Conservation (phyloP, 1,140 invertebrate genomes). For the Drosophila micromelanica region DNA sequence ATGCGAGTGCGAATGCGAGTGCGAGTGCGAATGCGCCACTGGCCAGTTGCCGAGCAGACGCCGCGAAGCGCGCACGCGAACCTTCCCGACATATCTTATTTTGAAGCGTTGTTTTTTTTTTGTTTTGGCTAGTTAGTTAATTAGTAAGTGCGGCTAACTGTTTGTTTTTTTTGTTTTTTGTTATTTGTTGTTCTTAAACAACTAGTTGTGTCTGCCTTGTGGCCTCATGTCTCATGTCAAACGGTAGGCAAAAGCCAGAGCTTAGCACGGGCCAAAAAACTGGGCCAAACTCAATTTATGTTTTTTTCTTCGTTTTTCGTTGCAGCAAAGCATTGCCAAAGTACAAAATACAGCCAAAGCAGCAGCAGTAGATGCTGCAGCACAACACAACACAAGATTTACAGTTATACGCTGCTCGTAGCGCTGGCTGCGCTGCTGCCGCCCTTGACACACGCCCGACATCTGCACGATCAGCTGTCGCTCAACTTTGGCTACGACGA, state of each 20-base stretch:
- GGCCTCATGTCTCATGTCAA: slow-evolving; percentile 18
- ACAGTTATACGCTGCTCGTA: slow-evolving; percentile 38
- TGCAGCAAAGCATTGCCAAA: slow-evolving; percentile 54
- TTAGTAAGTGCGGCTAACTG: neutral
- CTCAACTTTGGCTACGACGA: slow-evolving; percentile 49
- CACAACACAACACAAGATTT: slow-evolving; percentile 4
- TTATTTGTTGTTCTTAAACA: neutral
- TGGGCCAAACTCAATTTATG: slow-evolving; percentile 9
- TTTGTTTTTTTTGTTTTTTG: neutral
- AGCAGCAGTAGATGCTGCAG: slow-evolving; percentile 26
- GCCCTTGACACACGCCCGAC: slow-evolving; percentile 49
- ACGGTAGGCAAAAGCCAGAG: slow-evolving; percentile 9
- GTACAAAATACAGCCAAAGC: slow-evolving; percentile 24
- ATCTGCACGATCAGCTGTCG: slow-evolving; percentile 52
- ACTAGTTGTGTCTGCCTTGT: neutral
- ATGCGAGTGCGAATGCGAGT: slow-evolving; percentile 21
- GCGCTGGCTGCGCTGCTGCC: slow-evolving; percentile 44
- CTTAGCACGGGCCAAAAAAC: no score
- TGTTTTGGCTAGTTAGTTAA: neutral
- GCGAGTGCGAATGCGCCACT: slow-evolving; percentile 34
- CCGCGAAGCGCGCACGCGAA: slow-evolving; percentile 31
- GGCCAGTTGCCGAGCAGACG: slow-evolving; percentile 38
- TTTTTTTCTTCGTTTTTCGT: neutral
- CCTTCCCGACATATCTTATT: neutral
- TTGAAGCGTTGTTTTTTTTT: no score